Conservation (phyloP, 2,888 invertebrate species). For the Panorpa germanica region DNA sequence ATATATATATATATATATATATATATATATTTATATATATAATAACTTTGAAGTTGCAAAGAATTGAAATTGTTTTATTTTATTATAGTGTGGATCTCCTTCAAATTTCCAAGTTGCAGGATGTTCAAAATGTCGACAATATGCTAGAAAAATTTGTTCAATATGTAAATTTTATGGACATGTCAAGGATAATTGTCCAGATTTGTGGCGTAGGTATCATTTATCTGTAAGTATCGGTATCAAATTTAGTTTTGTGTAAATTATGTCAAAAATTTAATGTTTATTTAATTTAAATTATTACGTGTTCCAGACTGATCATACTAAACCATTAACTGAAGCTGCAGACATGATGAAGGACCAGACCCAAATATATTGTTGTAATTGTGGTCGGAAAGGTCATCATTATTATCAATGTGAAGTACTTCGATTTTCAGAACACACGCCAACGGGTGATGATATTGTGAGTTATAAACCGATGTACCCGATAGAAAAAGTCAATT, state of each 20-base stretch:
- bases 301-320: too few species aligned
- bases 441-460: constrained; percentile 9
- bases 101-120: constrained; percentile 33
- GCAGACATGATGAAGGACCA: too few species aligned
- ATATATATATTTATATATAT: constrained; percentile 4
- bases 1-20: not conserved
- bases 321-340: too few species aligned
- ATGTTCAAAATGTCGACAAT: constrained; percentile 38
- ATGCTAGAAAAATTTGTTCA: constrained; percentile 28
- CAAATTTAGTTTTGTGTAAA: constrained; percentile 5
- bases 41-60: constrained; percentile 3
- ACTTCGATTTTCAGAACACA: constrained; percentile 20
- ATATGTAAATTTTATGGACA: constrained; percentile 47
- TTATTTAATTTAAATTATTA: not conserved
- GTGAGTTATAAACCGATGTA: constrained; percentile 11
- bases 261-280: constrained; percentile 3
- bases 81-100: constrained; percentile 44
- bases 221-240: constrained; percentile 33
- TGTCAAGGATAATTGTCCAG: constrained; percentile 39
- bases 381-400: constrained; percentile 35
- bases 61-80: constrained; percentile 9
- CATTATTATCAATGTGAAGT: constrained; percentile 25
- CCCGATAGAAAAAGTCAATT: constrained; percentile 10
- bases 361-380: constrained; percentile 33
- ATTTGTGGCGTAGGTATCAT: constrained; percentile 58